A percentile compares a stretch with the other conserved stretches of the same genome.
Evolutionary conservation across 2,888 invertebrate genomes (phyloP).

Genomic region (Lasioglossum zephyrum): DNA sequence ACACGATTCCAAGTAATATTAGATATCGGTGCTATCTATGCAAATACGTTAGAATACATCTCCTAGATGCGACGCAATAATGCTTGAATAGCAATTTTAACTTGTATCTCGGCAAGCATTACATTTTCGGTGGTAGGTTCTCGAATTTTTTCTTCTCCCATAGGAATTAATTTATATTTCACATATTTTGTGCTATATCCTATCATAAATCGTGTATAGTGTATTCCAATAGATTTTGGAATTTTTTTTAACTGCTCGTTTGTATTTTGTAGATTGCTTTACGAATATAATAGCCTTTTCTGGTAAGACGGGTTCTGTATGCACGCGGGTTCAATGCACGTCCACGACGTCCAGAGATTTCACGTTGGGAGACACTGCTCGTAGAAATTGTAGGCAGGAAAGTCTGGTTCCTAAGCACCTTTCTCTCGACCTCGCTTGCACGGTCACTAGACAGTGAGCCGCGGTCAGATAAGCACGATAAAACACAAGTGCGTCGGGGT

Average conservation of each 20-base stretch:
- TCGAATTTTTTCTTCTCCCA: too few species aligned
- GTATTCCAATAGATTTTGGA: too few species aligned
- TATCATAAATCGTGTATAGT: too few species aligned
- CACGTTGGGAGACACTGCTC: neutral
- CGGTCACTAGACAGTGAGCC: neutral
- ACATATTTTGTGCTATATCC: too few species aligned
- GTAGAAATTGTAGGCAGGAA: conserved; percentile 9
- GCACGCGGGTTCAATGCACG: neutral
- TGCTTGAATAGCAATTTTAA: neutral
- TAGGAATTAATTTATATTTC: too few species aligned
- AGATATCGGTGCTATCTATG: conserved; percentile 2
- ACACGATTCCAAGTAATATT: neutral
- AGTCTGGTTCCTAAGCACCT: conserved; percentile 34
- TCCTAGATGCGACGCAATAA: neutral
- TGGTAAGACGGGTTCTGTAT: neutral
- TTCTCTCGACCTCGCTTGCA: conserved; percentile 41
- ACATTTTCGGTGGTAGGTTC: neutral
- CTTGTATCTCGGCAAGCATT: neutral
- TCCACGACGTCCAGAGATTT: neutral
- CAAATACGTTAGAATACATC: neutral
- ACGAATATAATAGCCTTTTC: neutral
- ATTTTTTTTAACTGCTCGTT: too few species aligned
- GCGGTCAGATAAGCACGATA: conserved; percentile 7
- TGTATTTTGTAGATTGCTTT: too few species aligned
- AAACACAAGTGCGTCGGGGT: neutral